Base-by-base conservation (phyloP, 2,113 vertebrate species). In the Argyrosomus japonicus region DNA sequence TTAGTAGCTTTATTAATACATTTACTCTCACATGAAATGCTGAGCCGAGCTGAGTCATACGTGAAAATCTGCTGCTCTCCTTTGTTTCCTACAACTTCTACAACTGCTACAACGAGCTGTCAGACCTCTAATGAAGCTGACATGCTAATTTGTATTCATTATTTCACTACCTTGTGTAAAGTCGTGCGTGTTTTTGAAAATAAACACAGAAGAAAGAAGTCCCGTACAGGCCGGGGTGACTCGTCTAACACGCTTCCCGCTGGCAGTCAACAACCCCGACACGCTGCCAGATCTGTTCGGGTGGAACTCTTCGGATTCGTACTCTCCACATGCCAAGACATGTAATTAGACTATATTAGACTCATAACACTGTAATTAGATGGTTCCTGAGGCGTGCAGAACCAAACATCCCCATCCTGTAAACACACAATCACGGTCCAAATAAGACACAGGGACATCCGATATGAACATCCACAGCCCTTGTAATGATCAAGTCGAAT, bases 241-340 rank as follows among this genome's bases (percentile, higher is more conserved):
- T 5, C n/a, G 25, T 25, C 62, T 48, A 17, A 60, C 61, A 14
- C 3, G 25, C 27, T 65, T 73, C 36, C 14, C 56, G 58, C 60
- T 23, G 50, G 57, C 61, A 74, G 62, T 68, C 63, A 68, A 61
- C 70, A 60, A 29, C 36, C 36, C 36, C n/a, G 10, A 54, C 32
- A 3, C 10, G 5, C 79, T 54, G 71, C 23, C 63, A 68, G 47
- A 61, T 61, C 10, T 21, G 45, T 51, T 79, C 12, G 3, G 18
- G 57, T 54, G 32, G n/a, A 70, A 62, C 76, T 51, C 45, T 65
- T 68, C 25, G 70, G n/a, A 82, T 62, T 82, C 32, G 2, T 54
- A 47, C 51, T 47, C 12, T 43, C 13, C 36, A 27, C n/a, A 48
- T 63, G 60, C 58, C 32, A 54, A 76, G 13, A 54, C 57, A 18